Evolutionary conservation across 2,888 invertebrate genomes (phyloP), one percentile per base, ranked within the genome.

Genomic region (Graphium colonna): DNA sequence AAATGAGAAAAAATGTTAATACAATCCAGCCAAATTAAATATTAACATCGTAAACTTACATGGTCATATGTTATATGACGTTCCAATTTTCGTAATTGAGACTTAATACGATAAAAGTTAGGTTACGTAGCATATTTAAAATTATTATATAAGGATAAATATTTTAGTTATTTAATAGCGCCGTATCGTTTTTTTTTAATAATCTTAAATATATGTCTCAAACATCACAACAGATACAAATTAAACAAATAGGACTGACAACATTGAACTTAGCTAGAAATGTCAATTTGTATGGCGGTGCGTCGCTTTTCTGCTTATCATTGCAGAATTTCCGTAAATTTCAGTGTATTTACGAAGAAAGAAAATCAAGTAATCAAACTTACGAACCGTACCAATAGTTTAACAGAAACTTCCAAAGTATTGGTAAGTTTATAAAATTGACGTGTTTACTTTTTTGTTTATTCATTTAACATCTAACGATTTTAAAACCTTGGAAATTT

Each of bases 291-390:
- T 64, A 75, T 80, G 75, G 78, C 73, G 73, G 77, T 83, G 79
- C 82, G 80, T 80, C 79, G 78, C 68, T 74, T 86, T 87, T 86
- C 85, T 78, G 85, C 86, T 58, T 79, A 83, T 88, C 87, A 87
- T 79, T 77, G 76, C 77, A 75, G 78, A 73, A 75, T 78, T 83
- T 78, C 68, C 64, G 63, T 69, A 65, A 84, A 79, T 75, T 73
- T 69, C 63, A 65, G 70, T 64, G 61, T 73, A 74, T 69, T 77
- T 79, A 76, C 73, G 52, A 57, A 60, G 47, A 75, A 70, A 62
- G 64, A 65, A 60, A 68, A 58, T 40, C 67, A 66, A 54, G 59
- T 67, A 51, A 58, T 63, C 52, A 52, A 60, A 51, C 50, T 53
- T 47, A 52, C 55, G 18, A 64, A 62, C 40, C 56, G 53, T 52